A percentile compares a stretch with the other conserved stretches of the same genome.
phyloP scores from a whole-genome alignment of 2,113 vertebrate species.

The Gymnorhina tibicen region DNA sequence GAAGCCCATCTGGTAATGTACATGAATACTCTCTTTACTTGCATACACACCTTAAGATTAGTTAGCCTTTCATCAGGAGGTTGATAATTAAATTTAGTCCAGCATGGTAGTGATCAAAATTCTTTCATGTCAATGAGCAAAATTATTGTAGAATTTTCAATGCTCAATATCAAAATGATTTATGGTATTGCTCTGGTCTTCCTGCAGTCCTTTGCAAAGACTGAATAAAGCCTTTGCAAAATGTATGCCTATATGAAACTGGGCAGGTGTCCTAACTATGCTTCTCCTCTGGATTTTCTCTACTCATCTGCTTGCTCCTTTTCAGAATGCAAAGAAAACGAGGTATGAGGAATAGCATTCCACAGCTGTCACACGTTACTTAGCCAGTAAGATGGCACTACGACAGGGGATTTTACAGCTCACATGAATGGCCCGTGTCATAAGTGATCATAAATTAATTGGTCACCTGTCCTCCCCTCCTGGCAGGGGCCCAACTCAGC shows the following conservation, averaged over 20 bases:
- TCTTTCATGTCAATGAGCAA: neutral
- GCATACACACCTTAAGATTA: neutral
- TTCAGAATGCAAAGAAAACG: neutral
- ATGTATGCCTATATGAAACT: neutral
- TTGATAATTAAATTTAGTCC: neutral
- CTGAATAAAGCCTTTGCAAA: neutral
- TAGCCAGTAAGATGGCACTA: neutral
- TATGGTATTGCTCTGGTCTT: neutral
- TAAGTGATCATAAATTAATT: neutral
- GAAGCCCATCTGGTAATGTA: neutral
- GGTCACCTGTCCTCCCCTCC: neutral
- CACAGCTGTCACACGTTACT: neutral
- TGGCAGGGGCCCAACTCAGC: neutral
- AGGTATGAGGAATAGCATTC: neutral
- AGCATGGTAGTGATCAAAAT: neutral
- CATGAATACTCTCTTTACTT: neutral
- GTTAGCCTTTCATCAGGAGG: neutral
- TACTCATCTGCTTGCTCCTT: neutral
- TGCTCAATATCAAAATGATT: neutral
- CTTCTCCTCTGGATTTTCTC: neutral
- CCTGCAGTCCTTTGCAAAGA: neutral
- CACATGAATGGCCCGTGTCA: no score
- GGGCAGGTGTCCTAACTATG: neutral
- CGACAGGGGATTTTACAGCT: neutral
- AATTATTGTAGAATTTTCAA: neutral